Percentiles rank a stretch among this genome's conserved stretches.
phyloP scores from a whole-genome alignment of 2,888 invertebrate genomes.

The Malthinus seriepunctatus region DNA sequence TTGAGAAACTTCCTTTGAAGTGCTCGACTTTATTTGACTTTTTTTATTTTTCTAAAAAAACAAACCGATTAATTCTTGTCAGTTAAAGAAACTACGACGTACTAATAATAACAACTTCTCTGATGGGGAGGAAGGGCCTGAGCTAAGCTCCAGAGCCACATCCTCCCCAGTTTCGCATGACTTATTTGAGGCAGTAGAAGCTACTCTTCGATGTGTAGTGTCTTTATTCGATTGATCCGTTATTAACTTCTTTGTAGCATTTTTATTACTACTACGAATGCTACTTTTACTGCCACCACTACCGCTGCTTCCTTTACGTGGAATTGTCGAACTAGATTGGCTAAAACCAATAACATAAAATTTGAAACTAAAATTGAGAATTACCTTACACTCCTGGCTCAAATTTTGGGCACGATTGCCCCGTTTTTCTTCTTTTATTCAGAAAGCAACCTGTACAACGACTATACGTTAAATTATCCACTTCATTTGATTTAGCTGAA shows the following conservation, averaged over 20 bases:
- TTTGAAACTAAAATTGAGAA: not conserved
- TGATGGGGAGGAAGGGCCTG: constrained; percentile 64
- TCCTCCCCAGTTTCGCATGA: constrained; percentile 59
- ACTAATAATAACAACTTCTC: constrained; percentile 62
- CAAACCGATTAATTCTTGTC: not conserved
- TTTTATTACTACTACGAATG: constrained; percentile 57
- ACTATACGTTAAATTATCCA: constrained; percentile 4
- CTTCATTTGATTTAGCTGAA: constrained; percentile 8
- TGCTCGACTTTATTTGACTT: not conserved
- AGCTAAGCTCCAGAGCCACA: constrained; percentile 60
- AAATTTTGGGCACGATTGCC: constrained; percentile 55
- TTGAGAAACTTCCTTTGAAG: not conserved
- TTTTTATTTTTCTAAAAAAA: constrained; percentile 2
- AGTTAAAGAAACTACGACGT: not conserved
- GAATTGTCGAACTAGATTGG: constrained; percentile 50
- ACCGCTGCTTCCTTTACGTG: constrained; percentile 48
- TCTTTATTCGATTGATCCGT: constrained; percentile 58
- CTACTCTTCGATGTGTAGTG: constrained; percentile 60
- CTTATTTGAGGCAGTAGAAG: constrained; percentile 47
- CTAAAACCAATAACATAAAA: constrained; percentile 33
- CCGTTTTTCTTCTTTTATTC: constrained; percentile 51
- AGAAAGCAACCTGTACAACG: constrained; percentile 40
- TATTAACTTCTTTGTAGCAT: constrained; percentile 56
- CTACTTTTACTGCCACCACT: constrained; percentile 43
- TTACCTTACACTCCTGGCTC: constrained; percentile 51